Percentiles rank a stretch among this genome's conserved stretches.
These are phyloP conservation scores for Cyphomyrus discorhynchus DNA, from an alignment of 2,113 vertebrate species.

Conservation along the genomic window DNA sequence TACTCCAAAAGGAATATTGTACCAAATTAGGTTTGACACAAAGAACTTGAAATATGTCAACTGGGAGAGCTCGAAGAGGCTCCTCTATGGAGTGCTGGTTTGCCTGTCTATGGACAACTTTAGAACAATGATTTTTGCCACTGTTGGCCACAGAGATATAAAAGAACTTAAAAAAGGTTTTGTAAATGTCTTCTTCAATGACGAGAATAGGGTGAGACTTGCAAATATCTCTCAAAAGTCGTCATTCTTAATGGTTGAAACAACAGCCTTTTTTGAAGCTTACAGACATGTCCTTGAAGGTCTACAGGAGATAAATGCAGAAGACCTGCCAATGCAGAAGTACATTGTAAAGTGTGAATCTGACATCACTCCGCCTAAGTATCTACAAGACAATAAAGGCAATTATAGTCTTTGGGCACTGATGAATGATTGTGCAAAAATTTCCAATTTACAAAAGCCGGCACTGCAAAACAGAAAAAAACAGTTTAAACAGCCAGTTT, in stretches of 20 bases:
- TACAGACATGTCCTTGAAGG: conserved; percentile 44
- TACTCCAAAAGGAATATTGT: conserved; percentile 27
- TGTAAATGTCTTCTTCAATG: conserved; percentile 22
- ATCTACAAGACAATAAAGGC: conserved; percentile 2
- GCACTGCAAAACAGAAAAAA: not conserved
- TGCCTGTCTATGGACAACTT: conserved; percentile 41
- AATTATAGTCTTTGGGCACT: conserved; percentile 17
- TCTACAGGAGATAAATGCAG: conserved; percentile 31
- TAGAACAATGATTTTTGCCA: conserved; percentile 40
- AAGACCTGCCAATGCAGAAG: conserved; percentile 34
- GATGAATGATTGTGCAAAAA: not conserved
- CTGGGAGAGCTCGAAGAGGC: conserved; percentile 35
- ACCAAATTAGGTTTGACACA: conserved; percentile 23
- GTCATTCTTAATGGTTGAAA: conserved; percentile 41
- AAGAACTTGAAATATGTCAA: conserved; percentile 18
- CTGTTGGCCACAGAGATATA: conserved; percentile 28
- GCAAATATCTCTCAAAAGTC: not conserved
- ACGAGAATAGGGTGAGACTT: conserved; percentile 20
- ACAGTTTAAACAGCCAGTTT: not conserved
- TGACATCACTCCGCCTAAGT: conserved; percentile 26
- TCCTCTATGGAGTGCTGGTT: conserved; percentile 38
- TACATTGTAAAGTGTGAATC: conserved; percentile 35
- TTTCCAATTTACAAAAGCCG: too few relatives aligned
- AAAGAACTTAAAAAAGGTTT: conserved; percentile 19
- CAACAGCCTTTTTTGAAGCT: conserved; percentile 44